A percentile compares a stretch with the other conserved stretches of the same genome.
Conservation (phyloP, 1,140 invertebrate genomes). For the Drosophila pectinifera region DNA sequence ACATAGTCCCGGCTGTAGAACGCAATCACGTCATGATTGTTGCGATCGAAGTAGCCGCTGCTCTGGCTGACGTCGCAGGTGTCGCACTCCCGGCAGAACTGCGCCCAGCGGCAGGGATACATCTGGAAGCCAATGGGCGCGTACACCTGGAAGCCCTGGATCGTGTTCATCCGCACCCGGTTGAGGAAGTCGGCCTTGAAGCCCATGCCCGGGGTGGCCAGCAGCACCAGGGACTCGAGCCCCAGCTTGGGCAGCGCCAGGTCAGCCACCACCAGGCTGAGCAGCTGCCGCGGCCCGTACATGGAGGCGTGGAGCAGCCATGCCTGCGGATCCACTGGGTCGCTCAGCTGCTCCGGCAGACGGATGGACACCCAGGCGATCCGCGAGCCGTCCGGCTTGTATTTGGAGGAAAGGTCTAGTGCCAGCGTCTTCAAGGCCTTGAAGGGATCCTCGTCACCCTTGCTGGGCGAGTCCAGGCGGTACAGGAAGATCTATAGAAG, state of each 20-base stretch:
- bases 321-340: slow-evolving; percentile 42
- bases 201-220: slow-evolving; percentile 88
- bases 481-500: slow-evolving; percentile 87
- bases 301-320: slow-evolving; percentile 74
- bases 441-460: slow-evolving; percentile 89
- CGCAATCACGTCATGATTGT: slow-evolving; percentile 90
- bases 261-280: slow-evolving; percentile 90
- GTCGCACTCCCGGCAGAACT: slow-evolving; percentile 86
- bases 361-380: slow-evolving; percentile 90
- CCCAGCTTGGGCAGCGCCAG: slow-evolving; percentile 89
- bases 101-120: slow-evolving; percentile 87
- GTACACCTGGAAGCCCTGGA: slow-evolving; percentile 92
- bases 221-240: slow-evolving; percentile 89
- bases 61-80: slow-evolving; percentile 91
- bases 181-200: slow-evolving; percentile 93
- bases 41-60: slow-evolving; percentile 92
- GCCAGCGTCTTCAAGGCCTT: slow-evolving; percentile 88
- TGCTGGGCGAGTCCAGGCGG: slow-evolving; percentile 87
- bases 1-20: slow-evolving; percentile 94
- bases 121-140: slow-evolving; percentile 93
- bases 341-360: slow-evolving; percentile 85
- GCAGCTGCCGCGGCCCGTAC: slow-evolving; percentile 83
- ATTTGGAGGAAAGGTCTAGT: slow-evolving; percentile 88
- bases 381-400: slow-evolving; percentile 89
- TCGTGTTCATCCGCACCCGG: slow-evolving; percentile 94